These are phyloP conservation scores for Gulo gulo DNA, from an alignment of 2,113 vertebrate species.

Conservation along the genomic window DNA sequence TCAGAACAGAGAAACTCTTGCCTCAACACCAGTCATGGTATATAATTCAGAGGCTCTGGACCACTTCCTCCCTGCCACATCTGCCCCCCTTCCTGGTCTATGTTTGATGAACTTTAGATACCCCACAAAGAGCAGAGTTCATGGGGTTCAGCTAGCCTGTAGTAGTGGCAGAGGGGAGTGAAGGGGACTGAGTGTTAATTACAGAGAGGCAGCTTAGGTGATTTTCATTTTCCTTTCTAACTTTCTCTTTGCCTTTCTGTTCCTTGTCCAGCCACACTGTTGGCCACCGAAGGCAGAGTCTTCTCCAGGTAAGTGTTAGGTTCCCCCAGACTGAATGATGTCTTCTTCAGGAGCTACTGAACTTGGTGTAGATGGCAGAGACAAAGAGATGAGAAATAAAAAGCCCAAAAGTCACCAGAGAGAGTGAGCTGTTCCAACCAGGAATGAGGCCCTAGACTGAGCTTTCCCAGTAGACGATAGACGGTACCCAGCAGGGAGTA, in stretches of 20 bases:
- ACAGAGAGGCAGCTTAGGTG: background rate
- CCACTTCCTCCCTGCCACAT: background rate
- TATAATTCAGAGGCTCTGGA: background rate
- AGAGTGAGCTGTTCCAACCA: background rate
- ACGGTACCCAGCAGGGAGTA: background rate
- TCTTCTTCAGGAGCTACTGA: background rate
- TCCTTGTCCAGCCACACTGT: conserved; percentile 72
- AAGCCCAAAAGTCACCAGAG: background rate
- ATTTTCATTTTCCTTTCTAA: conserved; percentile 33
- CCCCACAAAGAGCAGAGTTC: background rate
- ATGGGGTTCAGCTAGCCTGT: background rate
- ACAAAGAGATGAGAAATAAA: background rate
- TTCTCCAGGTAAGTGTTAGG: conserved; percentile 74
- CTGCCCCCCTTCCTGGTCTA: background rate
- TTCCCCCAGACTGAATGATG: background rate
- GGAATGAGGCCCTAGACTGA: background rate
- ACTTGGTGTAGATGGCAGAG: background rate
- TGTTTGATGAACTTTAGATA: background rate
- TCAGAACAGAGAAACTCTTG: background rate
- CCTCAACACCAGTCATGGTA: background rate
- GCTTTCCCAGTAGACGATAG: background rate
- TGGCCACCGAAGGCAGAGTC: conserved; percentile 49
- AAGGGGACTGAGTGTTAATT: background rate
- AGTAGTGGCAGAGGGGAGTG: background rate
- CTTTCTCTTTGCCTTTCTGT: conserved; percentile 33